Evolutionary conservation across 2,888 invertebrate genomes (phyloP), one percentile per base, ranked within the genome.

Genomic region (Pristionchus japonicus): DNA sequence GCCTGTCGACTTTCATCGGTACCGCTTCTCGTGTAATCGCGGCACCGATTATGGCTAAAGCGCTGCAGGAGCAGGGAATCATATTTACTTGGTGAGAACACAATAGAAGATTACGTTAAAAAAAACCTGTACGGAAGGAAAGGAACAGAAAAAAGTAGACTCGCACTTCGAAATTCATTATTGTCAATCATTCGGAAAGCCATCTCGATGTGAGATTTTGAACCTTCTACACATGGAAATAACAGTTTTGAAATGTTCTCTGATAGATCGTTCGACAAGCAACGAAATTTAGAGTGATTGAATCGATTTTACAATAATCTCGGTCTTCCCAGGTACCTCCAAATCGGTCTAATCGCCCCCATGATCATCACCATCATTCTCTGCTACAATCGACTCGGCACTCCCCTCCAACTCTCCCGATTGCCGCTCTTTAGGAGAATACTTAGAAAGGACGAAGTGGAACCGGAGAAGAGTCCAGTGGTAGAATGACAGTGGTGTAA

Each of bases 331-430:
- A 77, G 77, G 77, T 77, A 77, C 37, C 43, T 83, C 17, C 82
- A 83, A 83, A 83, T 83, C 27, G 82, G 20, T 1, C 31, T 83
- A 15, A 83, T 83, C 82, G 82, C 52, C 6, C 82, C 82, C 20
- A 52, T 83, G 49, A 49, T 83, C 1, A 23, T 83, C 52, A 34
- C 23, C 34, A 52, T 83, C 23, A 37, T 83, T 3, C 34, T 83
- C n/a, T 83, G 31, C 82, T 83, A 83, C 52, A 83, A 83, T 31
- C 49, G 82, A n/a, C 31, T 83, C 34, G 82, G 82, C 3, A 83
- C 82, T 17, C 82, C 82, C 6, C 34, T 52, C 27, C 43, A 20
- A n/a, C 40, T 77, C n/a, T 34, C 77, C 43, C 9, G 40, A 1
- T 27, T 77, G n/a, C 77, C 77, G n/a, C n/a, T 77, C 15, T 77